Conservation (phyloP, 2,797 vertebrate genomes). For the Varecia variegata region DNA sequence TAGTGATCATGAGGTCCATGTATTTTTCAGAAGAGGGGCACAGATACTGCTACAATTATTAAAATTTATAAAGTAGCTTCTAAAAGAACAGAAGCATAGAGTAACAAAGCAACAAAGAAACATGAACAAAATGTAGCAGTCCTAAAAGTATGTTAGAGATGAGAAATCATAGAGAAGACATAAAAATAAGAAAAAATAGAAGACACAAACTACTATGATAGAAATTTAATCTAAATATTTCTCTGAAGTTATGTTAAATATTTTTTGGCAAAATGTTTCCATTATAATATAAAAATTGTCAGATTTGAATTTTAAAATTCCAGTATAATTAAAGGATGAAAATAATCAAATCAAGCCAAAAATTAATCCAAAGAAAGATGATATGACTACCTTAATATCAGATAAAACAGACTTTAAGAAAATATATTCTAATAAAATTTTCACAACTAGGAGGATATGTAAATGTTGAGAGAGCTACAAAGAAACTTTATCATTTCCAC, state of each 20-base stretch:
- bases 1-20: background rate
- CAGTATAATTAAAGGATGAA: background rate
- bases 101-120: background rate
- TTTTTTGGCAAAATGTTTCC: background rate
- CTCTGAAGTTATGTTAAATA: background rate
- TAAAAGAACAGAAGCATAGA: background rate
- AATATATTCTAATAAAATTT: background rate
- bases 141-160: background rate
- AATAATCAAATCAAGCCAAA: background rate
- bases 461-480: background rate
- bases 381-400: background rate
- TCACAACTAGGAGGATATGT: no score
- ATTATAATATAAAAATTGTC: background rate
- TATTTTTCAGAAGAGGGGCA: background rate
- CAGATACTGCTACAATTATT: background rate
- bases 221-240: background rate
- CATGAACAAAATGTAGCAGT: background rate
- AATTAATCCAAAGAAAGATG: background rate
- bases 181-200: background rate
- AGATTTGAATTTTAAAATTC: background rate
- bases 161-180: background rate
- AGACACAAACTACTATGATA: background rate
- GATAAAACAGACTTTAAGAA: background rate
- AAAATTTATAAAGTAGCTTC: background rate
- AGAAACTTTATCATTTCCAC: background rate